Evolutionary conservation across 2,113 vertebrate species (phyloP).

Genomic region (Pachypanchax playfairii): DNA sequence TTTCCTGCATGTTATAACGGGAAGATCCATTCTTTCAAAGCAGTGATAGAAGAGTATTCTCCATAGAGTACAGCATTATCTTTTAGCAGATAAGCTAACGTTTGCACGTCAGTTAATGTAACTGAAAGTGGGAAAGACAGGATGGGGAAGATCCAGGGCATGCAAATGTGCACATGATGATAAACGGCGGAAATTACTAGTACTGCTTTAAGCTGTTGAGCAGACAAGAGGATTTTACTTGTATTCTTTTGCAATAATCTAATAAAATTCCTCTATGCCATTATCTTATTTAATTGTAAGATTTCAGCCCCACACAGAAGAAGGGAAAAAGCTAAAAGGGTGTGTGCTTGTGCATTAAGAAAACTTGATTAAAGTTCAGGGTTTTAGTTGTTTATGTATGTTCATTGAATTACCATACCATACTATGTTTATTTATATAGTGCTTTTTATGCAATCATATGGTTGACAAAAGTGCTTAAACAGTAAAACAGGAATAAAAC

Average conservation of each 20-base stretch:
- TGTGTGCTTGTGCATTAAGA: constrained; percentile 59
- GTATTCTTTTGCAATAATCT: constrained; percentile 63
- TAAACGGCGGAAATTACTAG: constrained; percentile 51
- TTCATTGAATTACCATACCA: constrained; percentile 44
- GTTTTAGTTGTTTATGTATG: constrained; percentile 57
- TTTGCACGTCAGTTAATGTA: constrained; percentile 66
- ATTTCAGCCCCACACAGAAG: constrained; percentile 73
- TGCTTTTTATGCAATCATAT: too few species aligned
- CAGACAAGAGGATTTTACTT: constrained; percentile 50
- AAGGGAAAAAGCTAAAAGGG: constrained; percentile 61
- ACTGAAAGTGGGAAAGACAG: constrained; percentile 47
- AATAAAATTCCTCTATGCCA: constrained; percentile 73
- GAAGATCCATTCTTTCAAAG: constrained; percentile 61
- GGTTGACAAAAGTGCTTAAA: too few species aligned
- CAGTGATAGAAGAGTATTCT: constrained; percentile 44
- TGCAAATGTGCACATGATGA: constrained; percentile 55
- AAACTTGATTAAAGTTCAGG: constrained; percentile 66
- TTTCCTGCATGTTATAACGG: constrained; percentile 64
- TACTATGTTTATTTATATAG: too few species aligned
- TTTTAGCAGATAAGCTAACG: constrained; percentile 65
- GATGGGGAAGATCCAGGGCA: constrained; percentile 37
- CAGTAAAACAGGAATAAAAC: too few species aligned
- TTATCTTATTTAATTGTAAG: constrained; percentile 78
- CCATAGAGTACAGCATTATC: constrained; percentile 59
- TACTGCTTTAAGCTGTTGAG: constrained; percentile 38